Percentiles rank a stretch among this genome's conserved stretches.
Evolutionary conservation across 2,797 vertebrate genomes (phyloP).

Genomic region (Takifugu rubripes): DNA sequence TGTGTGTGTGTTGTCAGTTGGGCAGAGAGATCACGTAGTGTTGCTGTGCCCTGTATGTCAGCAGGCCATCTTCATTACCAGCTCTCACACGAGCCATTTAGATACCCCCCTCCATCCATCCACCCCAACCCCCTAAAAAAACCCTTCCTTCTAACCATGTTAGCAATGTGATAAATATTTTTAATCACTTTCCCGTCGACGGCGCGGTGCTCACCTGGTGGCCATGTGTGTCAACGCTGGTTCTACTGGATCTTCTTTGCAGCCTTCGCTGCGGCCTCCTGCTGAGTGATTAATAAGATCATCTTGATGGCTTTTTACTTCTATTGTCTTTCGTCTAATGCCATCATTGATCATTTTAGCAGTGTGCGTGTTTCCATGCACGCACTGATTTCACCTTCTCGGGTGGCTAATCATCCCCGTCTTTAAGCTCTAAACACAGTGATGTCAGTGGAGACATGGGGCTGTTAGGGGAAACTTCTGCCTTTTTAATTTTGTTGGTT

Average conservation of each 20-base stretch:
- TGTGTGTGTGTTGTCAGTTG: conserved; percentile 38
- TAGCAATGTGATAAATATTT: conserved; percentile 77
- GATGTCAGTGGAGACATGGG: neutral
- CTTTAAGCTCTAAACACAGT: conserved; percentile 30
- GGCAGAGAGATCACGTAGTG: conserved; percentile 56
- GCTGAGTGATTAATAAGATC: conserved; percentile 43
- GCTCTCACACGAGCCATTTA: conserved; percentile 64
- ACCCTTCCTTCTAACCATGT: conserved; percentile 57
- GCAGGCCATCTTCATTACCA: conserved; percentile 66
- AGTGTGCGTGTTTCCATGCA: conserved; percentile 22
- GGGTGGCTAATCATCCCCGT: conserved; percentile 38
- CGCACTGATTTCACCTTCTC: conserved; percentile 36
- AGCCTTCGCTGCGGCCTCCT: conserved; percentile 18
- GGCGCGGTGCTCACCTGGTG: no score
- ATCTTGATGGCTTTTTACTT: conserved; percentile 31
- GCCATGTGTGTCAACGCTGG: neutral
- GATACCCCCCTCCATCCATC: conserved; percentile 31
- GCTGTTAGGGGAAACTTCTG: conserved; percentile 1
- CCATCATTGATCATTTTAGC: conserved; percentile 52
- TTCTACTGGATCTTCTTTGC: conserved; percentile 29
- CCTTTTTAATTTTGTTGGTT: conserved; percentile 24
- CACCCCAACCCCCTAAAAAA: neutral
- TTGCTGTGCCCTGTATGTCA: conserved; percentile 60
- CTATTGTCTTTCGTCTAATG: conserved; percentile 10
- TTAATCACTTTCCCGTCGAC: conserved; percentile 64